Evolutionary conservation across 2,113 vertebrate genomes (phyloP), one percentile per base, ranked within the genome.

Genomic region (Dunckerocampus dactyliophorus): DNA sequence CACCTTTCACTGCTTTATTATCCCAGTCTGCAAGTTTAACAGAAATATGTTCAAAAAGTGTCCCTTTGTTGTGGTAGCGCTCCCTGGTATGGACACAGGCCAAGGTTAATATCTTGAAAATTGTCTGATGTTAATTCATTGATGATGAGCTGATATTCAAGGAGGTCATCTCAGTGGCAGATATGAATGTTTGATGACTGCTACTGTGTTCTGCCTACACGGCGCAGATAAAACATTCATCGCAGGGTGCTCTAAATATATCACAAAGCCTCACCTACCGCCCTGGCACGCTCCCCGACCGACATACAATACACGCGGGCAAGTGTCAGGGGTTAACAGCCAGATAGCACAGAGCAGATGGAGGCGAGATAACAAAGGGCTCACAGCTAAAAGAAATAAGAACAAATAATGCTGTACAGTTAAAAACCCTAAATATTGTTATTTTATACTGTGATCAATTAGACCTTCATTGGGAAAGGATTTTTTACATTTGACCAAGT

Each of bases 161-260:
- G 80, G 73, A 89, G 89, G 87, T 90, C 87, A 89, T 87, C 82
- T 86, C 82, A 84, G 83, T 83, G 84, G 81, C 74, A 83, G 70
- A 28, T 88, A 92, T 94, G 77, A 93, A 95, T 92, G 85, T 87
- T 94, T 94, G 92, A 95, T 93, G 89, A 62, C 52, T 53, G 77
- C 56, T 70, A 28, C 82, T 81, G 85, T 86, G 88, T 89, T 90
- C 85, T 79, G 78, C 82, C 67, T 11, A 88, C 86, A 73, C 79
- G 72, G 81, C 79, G 76, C 68, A 85, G 90, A 93, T 94, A 55
- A 94, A 95, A 93, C 77, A 92, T 94, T 93, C 63, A 95, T 85
- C 59, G 76, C 75, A 59, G 31, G 56, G 65, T 6, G 9, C 79
- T 79, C 90, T 91, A 93, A 91, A 91, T 86, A 88, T 76, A 80